Evolutionary conservation across 2,113 vertebrate species (phyloP).

Genomic region (Pseudorasbora parva): DNA sequence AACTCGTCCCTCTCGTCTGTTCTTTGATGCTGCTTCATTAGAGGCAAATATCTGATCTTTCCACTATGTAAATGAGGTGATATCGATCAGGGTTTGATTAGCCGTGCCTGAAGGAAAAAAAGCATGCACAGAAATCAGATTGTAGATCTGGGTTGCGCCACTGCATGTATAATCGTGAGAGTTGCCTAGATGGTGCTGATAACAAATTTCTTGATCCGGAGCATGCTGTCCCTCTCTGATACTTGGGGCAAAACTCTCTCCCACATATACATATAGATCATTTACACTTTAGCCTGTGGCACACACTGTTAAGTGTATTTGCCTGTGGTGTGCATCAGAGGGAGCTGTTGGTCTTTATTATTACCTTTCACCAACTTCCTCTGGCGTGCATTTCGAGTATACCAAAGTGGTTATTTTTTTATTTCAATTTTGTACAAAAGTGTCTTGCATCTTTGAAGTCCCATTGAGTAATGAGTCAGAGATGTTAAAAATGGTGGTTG

Average conservation of each 20-base stretch:
- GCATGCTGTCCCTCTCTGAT: constrained; percentile 27
- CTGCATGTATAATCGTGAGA: constrained; percentile 11
- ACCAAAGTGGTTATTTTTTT: background rate
- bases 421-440: background rate
- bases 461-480: background rate
- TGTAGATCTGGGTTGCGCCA: background rate
- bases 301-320: background rate
- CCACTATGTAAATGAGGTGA: constrained; percentile 19
- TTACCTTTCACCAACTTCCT: background rate
- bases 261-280: background rate
- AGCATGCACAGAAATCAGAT: background rate
- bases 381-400: background rate
- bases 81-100: constrained; percentile 34
- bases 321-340: constrained; percentile 25
- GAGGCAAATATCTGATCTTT: constrained; percentile 26
- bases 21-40: constrained; percentile 30
- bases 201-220: constrained; percentile 10
- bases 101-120: constrained; percentile 25
- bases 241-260: background rate
- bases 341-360: constrained; percentile 12
- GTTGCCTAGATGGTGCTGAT: constrained; percentile 26
- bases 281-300: background rate
- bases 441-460: background rate
- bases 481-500: background rate
- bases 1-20: background rate